phyloP scores from a whole-genome alignment of 2,797 vertebrate genomes.

The Hipposideros larvatus region DNA sequence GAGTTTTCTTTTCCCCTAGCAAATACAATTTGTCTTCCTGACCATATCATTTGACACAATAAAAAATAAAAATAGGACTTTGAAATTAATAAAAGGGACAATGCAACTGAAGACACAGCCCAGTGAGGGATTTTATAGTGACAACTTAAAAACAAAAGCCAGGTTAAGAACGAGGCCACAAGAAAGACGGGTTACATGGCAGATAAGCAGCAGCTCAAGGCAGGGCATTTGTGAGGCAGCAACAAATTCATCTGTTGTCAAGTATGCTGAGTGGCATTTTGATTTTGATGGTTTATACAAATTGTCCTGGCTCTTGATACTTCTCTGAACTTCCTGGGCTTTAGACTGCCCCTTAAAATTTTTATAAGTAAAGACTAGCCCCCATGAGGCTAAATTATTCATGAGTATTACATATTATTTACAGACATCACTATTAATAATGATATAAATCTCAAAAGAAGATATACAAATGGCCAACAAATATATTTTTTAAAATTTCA shows the following conservation, averaged over 20 bases:
- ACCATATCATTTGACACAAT: conserved; percentile 17
- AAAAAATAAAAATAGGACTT: conserved; percentile 55
- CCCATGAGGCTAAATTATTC: background rate
- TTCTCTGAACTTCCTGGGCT: background rate
- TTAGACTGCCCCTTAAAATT: background rate
- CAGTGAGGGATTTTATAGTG: conserved; percentile 26
- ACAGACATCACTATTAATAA: background rate
- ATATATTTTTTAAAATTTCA: background rate
- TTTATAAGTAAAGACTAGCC: background rate
- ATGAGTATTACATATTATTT: background rate
- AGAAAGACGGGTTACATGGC: background rate
- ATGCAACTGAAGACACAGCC: background rate
- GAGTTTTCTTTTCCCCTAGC: conserved; percentile 47
- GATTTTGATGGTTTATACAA: background rate
- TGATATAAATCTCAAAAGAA: conserved; percentile 2
- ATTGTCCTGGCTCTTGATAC: too few species aligned
- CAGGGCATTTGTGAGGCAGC: background rate
- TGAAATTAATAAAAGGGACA: conserved; percentile 32
- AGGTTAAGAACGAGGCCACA: conserved; percentile 11
- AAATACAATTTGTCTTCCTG: conserved; percentile 68
- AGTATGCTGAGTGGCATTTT: background rate
- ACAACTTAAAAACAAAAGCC: conserved; percentile 21
- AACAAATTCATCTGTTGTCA: background rate
- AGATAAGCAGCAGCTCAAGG: background rate
- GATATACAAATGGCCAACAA: background rate